A percentile compares a stretch with the other conserved stretches of the same genome.
phyloP scores from a whole-genome alignment of 23 tunicate species.

The Halocynthia aurantium region DNA sequence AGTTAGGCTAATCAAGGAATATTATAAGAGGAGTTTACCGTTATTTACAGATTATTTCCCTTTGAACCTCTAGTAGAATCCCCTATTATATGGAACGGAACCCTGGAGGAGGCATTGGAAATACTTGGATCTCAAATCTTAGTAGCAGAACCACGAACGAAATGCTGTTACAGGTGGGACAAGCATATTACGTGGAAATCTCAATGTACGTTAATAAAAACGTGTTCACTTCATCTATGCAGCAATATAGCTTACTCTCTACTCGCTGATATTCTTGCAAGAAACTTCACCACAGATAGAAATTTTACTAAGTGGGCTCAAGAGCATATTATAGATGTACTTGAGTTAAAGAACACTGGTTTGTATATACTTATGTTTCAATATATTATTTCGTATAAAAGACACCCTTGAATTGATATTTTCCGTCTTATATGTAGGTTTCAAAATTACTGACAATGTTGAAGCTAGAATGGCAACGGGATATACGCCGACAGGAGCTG shows the following conservation, averaged over 20 bases:
- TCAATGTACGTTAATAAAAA: background rate
- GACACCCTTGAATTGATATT: background rate
- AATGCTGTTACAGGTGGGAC: constrained; percentile 52
- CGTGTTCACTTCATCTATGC: background rate
- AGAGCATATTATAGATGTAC: constrained; percentile 22
- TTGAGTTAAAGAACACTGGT: constrained; percentile 47
- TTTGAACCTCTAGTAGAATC: constrained; percentile 29
- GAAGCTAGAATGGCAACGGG: constrained; percentile 42
- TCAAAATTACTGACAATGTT: constrained; percentile 18
- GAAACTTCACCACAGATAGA: constrained; percentile 36
- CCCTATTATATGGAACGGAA: constrained; percentile 43
- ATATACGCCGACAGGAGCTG: constrained; percentile 26
- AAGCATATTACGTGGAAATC: background rate
- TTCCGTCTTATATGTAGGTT: constrained; percentile 14
- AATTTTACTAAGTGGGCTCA: constrained; percentile 50
- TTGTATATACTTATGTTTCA: background rate
- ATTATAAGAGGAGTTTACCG: too few relatives aligned
- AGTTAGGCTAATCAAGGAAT: too few relatives aligned
- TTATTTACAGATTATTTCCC: constrained; percentile 35
- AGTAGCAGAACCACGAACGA: constrained; percentile 38
- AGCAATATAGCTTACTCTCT: constrained; percentile 53
- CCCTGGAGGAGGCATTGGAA: constrained; percentile 34
- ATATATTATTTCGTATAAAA: background rate
- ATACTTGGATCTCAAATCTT: constrained; percentile 15
- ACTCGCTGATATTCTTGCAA: constrained; percentile 33